Conservation (phyloP, 2,113 vertebrate genomes). For the Gobio gobio region DNA sequence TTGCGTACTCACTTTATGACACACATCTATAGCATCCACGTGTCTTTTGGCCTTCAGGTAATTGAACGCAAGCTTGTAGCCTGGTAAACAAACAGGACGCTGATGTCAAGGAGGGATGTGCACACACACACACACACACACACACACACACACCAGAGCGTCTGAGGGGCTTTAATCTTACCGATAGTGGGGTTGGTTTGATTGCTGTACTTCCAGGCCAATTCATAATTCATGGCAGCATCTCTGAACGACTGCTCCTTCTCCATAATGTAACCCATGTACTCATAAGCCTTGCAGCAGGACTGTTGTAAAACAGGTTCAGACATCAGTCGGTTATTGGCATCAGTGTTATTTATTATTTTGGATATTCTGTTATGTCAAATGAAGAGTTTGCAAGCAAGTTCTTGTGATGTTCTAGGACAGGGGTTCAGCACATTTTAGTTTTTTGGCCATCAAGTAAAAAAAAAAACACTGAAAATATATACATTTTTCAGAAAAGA, state of each 20-base stretch:
- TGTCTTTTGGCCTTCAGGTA: conserved; percentile 95
- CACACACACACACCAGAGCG: neutral
- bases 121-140: neutral
- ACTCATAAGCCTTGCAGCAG: conserved; percentile 97
- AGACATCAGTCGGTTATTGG: neutral
- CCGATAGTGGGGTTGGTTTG: conserved; percentile 89
- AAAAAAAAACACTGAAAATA: too few species aligned
- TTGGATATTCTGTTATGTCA: neutral
- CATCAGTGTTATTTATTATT: neutral
- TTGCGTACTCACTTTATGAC: conserved; percentile 87
- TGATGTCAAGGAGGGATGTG: conserved; percentile 26
- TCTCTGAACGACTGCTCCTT: conserved; percentile 95
- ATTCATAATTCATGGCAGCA: conserved; percentile 91
- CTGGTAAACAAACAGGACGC: conserved; percentile 73
- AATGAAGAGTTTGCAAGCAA: neutral
- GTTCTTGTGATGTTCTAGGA: neutral
- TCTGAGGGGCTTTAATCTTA: conserved; percentile 53
- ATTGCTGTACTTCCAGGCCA: conserved; percentile 95
- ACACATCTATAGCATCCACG: conserved; percentile 92
- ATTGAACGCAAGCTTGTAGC: conserved; percentile 97
- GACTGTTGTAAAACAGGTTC: conserved; percentile 79
- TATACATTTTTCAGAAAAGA: too few species aligned
- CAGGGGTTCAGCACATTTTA: neutral
- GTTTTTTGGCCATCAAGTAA: neutral
- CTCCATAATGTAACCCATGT: conserved; percentile 98